Evolutionary conservation across 2,888 invertebrate species (phyloP).

Genomic region (Stenchaetothrips biformis): DNA sequence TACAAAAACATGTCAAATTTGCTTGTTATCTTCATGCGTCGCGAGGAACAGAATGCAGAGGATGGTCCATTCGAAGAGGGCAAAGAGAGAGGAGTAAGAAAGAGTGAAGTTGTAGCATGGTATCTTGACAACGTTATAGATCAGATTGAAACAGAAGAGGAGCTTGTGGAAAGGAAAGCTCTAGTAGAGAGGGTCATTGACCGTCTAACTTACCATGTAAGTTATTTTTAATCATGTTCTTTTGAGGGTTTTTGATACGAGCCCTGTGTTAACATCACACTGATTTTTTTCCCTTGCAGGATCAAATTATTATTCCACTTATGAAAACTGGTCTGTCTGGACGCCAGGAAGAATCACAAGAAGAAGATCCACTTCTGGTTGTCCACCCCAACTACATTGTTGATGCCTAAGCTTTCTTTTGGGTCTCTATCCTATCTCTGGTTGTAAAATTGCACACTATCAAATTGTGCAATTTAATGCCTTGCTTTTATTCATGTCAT

Average conservation of each 20-base stretch:
- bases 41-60: slow-evolving; percentile 57
- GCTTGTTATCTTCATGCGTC: slow-evolving; percentile 83
- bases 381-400: slow-evolving; percentile 88
- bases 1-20: slow-evolving; percentile 90
- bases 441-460: too few species aligned
- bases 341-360: slow-evolving; percentile 52
- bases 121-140: slow-evolving; percentile 83
- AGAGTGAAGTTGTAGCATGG: slow-evolving; percentile 86
- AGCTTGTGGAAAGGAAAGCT: slow-evolving; percentile 79
- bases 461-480: too few species aligned
- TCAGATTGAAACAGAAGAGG: slow-evolving; percentile 86
- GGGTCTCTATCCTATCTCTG: too few species aligned
- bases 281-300: slow-evolving; percentile 52
- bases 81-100: slow-evolving; percentile 44
- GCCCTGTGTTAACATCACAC: slow-evolving; percentile 14
- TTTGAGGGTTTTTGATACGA: not conserved
- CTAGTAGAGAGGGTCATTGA: slow-evolving; percentile 92
- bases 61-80: slow-evolving; percentile 34
- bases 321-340: slow-evolving; percentile 54
- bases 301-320: slow-evolving; percentile 71
- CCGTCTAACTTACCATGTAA: slow-evolving; percentile 76
- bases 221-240: slow-evolving; percentile 42
- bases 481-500: not conserved
- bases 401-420: not conserved
- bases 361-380: slow-evolving; percentile 76